A percentile compares a stretch with the other conserved stretches of the same genome.
Evolutionary conservation across 2,797 vertebrate genomes (phyloP).

Genomic region (Apogon talboti): DNA sequence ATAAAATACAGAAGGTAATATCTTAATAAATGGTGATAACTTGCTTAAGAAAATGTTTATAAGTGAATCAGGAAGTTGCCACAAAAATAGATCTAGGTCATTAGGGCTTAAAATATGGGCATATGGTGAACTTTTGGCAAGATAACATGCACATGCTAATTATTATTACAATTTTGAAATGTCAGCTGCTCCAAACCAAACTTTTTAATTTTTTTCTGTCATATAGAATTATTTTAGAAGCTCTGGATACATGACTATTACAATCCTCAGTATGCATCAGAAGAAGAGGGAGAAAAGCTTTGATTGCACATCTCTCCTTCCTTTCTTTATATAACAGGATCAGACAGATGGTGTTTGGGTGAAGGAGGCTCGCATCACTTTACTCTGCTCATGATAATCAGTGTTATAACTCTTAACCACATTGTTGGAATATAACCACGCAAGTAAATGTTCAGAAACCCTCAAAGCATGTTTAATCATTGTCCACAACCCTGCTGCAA

Average conservation of each 20-base stretch:
- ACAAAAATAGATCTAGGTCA: too few species aligned
- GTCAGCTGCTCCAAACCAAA: slow-evolving; percentile 21
- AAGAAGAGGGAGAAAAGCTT: slow-evolving; percentile 47
- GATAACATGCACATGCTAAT: too few species aligned
- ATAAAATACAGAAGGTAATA: too few species aligned
- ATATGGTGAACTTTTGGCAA: background rate
- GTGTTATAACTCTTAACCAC: slow-evolving; percentile 28
- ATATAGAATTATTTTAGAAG: slow-evolving; percentile 1
- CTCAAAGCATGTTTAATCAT: slow-evolving; percentile 27
- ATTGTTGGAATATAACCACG: too few species aligned
- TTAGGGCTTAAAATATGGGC: background rate
- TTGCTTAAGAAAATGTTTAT: background rate
- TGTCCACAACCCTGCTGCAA: slow-evolving; percentile 14
- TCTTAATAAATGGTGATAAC: too few species aligned
- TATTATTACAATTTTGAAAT: too few species aligned
- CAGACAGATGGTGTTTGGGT: slow-evolving; percentile 79
- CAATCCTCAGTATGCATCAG: slow-evolving; percentile 15
- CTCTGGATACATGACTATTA: background rate
- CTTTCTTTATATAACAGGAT: slow-evolving; percentile 81
- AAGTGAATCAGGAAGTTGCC: too few species aligned
- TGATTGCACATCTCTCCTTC: slow-evolving; percentile 67
- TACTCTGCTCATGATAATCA: slow-evolving; percentile 43
- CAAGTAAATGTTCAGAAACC: slow-evolving; percentile 34
- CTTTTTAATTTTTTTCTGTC: slow-evolving; percentile 36
- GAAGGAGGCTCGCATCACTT: slow-evolving; percentile 75